Conservation (phyloP, 2,888 invertebrate species). For the Endomychus coccineus region DNA sequence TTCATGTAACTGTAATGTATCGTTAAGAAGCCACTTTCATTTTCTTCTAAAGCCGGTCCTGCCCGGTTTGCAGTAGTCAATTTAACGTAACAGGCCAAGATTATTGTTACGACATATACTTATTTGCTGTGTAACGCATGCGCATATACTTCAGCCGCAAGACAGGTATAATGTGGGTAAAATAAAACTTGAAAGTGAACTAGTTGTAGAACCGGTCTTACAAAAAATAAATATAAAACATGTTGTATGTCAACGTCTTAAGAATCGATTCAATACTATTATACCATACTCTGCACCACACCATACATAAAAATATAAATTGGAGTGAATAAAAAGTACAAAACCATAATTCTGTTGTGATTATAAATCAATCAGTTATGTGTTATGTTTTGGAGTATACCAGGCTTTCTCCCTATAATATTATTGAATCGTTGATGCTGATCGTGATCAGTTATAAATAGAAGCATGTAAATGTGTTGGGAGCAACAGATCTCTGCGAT, state of each 20-base stretch:
- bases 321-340: too few relatives aligned
- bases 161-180: constrained; percentile 21
- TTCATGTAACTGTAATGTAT: too few relatives aligned
- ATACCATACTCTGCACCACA: background rate
- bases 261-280: constrained; percentile 1
- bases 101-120: constrained; percentile 1
- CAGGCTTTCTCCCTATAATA: too few relatives aligned
- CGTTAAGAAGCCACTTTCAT: too few relatives aligned
- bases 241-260: constrained; percentile 25
- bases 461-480: too few relatives aligned
- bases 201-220: constrained; percentile 31
- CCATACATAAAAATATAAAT: too few relatives aligned
- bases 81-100: constrained; percentile 1
- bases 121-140: constrained; percentile 13
- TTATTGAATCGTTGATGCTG: too few relatives aligned
- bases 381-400: too few relatives aligned
- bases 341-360: too few relatives aligned
- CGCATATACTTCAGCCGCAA: constrained; percentile 6
- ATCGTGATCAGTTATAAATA: too few relatives aligned
- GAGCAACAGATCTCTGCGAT: too few relatives aligned
- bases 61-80: background rate
- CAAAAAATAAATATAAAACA: constrained; percentile 26
- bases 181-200: constrained; percentile 30
- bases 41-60: background rate
- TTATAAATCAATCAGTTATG: too few relatives aligned